Percentiles rank a stretch among this genome's conserved stretches.
Conservation (phyloP, 2,888 invertebrate genomes). For the Druceiella hillmani region DNA sequence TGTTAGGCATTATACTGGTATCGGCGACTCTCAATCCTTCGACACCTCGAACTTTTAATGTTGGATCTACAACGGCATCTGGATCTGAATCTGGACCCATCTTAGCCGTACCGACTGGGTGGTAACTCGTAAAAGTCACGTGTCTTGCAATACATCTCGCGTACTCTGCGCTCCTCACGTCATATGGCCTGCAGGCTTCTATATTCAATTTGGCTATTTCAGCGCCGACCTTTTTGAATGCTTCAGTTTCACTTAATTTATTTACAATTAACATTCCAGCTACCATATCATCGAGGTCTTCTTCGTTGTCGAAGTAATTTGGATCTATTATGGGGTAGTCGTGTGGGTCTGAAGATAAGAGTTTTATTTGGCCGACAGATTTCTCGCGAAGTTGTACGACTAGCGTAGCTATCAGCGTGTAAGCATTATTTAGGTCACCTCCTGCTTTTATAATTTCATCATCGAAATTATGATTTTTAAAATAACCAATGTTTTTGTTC, state of each 20-base stretch:
- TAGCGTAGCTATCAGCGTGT: slow-evolving; percentile 39
- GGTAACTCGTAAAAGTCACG: slow-evolving; percentile 53
- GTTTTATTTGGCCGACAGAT: slow-evolving; percentile 59
- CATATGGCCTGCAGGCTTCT: slow-evolving; percentile 31
- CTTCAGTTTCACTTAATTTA: slow-evolving; percentile 30
- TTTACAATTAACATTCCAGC: slow-evolving; percentile 27
- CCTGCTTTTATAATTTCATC: slow-evolving; percentile 31
- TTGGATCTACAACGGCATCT: slow-evolving; percentile 51
- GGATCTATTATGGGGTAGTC: slow-evolving; percentile 52
- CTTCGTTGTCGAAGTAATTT: slow-evolving; percentile 54
- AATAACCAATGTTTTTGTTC: slow-evolving; percentile 30
- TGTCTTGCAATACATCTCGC: slow-evolving; percentile 32
- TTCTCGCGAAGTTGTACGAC: slow-evolving; percentile 60
- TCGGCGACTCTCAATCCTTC: slow-evolving; percentile 55
- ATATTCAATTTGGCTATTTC: slow-evolving; percentile 33
- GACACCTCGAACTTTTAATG: slow-evolving; percentile 49
- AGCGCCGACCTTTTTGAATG: slow-evolving; percentile 30
- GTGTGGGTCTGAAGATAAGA: slow-evolving; percentile 61
- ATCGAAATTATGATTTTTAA: slow-evolving; percentile 28
- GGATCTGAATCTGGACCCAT: slow-evolving; percentile 52
- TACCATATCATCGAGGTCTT: slow-evolving; percentile 42
- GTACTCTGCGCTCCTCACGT: slow-evolving; percentile 29
- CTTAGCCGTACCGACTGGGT: slow-evolving; percentile 61
- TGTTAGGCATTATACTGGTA: slow-evolving; percentile 60
- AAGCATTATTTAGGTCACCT: slow-evolving; percentile 29